Base-by-base conservation (phyloP, 2,797 vertebrate species). In the Botia kubotai region DNA sequence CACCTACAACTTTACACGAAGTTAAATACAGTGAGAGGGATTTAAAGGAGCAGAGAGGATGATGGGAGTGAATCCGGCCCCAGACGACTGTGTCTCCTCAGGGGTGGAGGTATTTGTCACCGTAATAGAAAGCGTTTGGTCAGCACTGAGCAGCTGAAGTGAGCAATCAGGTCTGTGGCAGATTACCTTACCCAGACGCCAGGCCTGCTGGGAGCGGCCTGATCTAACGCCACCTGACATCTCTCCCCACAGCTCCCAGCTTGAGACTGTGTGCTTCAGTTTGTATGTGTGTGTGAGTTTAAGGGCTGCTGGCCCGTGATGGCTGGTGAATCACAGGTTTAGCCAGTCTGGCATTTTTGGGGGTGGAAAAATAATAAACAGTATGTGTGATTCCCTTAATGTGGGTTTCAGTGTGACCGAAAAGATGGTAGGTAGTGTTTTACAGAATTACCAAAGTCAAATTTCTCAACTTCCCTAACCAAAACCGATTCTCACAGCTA, bases 191-290 rank as follows among this genome's bases (percentile, higher is more conserved):
- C 90, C 89, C 89, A 75, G 43, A 79, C 26, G 2, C 50, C 68
- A 63, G 77, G 83, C 71, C 82, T 92, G 89, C 89, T 86, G 92
- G 86, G 93, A 94, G 89, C 79, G 79, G 0, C 0, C 86, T 95
- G 89, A 90, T 90, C 91, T 94, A 94, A 94, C 39, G 89, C 83
- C 91, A 95, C 93, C 93, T 95, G 93, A 94, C 90, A 89, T 79
- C 87, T 91, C 92, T 88, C 88, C 77, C 69, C 85, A 77, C 89
- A 87, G 72, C 89, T 83, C 87, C 90, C 87, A 71, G 79, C 0
- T 1, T 65, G 89, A 89, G 81, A 68, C 68, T 72, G 43, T 0
- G 0, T 71, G 89, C 91, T 83, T 0, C 0, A 62, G 89, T 17
- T 39, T 68, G 53, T 78, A 48, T 73, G 73, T 67, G 67, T 52